Evolutionary conservation across 53 echinoderm and acorn worm genomes (phyloP).

Genomic region (Holothuria scabra): DNA sequence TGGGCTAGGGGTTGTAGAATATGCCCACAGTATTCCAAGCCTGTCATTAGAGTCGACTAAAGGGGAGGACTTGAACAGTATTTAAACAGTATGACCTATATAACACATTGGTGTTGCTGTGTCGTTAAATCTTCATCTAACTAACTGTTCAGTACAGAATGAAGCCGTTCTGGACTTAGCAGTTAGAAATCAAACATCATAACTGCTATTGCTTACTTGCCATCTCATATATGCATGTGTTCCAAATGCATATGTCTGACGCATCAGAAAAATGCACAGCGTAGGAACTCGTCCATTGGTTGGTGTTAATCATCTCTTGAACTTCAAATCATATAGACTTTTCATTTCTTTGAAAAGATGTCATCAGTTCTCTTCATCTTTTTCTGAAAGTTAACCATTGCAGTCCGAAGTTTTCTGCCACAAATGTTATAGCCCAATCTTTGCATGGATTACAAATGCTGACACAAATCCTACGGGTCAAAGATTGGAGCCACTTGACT

Average conservation of each 20-base stretch:
- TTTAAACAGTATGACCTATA: too few species aligned
- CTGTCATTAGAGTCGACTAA: too few species aligned
- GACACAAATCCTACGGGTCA: constrained; percentile 65
- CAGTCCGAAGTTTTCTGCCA: constrained; percentile 49
- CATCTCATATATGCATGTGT: constrained; percentile 67
- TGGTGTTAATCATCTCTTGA: too few species aligned
- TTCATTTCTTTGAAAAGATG: constrained; percentile 34
- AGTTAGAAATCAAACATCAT: background rate
- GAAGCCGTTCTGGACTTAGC: too few species aligned
- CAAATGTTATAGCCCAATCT: constrained; percentile 49
- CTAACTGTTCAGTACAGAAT: too few species aligned
- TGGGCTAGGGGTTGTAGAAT: too few species aligned
- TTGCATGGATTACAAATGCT: constrained; percentile 47
- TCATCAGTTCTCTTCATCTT: constrained; percentile 19
- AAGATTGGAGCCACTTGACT: constrained; percentile 63
- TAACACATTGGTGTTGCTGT: too few species aligned
- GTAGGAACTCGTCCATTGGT: too few species aligned
- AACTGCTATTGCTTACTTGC: constrained; percentile 33
- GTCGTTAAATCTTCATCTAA: too few species aligned
- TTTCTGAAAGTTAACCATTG: constrained; percentile 8
- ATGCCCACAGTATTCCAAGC: too few species aligned
- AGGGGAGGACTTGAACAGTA: too few species aligned
- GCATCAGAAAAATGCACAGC: constrained; percentile 42
- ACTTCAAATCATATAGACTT: constrained; percentile 3
- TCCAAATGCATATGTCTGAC: constrained; percentile 68